These are phyloP conservation scores for Drosophila mojavensis DNA, from an alignment of 1,140 invertebrate species.

Conservation along the genomic window DNA sequence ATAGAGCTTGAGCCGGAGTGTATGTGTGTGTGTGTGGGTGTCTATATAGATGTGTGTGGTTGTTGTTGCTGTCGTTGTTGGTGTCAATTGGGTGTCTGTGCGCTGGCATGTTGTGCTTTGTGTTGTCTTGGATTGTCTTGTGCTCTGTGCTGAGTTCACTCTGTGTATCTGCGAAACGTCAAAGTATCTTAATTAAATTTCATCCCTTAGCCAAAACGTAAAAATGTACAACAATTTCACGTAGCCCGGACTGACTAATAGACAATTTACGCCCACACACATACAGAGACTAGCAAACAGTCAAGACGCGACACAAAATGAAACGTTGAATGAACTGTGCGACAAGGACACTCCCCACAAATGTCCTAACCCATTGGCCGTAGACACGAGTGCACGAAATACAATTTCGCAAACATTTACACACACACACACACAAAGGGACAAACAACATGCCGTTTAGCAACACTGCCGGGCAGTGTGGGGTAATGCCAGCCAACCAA, in stretches of 20 bases:
- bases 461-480: conserved; percentile 51
- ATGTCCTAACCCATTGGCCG: conserved; percentile 24
- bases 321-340: conserved; percentile 52
- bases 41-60: neutral
- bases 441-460: conserved; percentile 45
- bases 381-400: conserved; percentile 43
- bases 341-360: conserved; percentile 38
- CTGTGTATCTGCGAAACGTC: conserved; percentile 76
- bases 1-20: conserved; percentile 42
- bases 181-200: conserved; percentile 83
- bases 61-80: conserved; percentile 29
- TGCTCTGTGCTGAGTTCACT: conserved; percentile 41
- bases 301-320: conserved; percentile 47
- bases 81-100: conserved; percentile 45
- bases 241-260: conserved; percentile 73
- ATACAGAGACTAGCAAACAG: conserved; percentile 27
- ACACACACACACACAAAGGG: conserved; percentile 3
- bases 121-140: conserved; percentile 44
- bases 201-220: conserved; percentile 79
- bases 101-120: conserved; percentile 41
- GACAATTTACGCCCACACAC: conserved; percentile 77
- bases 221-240: conserved; percentile 82
- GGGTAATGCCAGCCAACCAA: conserved; percentile 26
- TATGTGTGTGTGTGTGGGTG: conserved; percentile 10
- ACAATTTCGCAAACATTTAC: conserved; percentile 53